Evolutionary conservation across 2,113 vertebrate genomes (phyloP).

Genomic region (Nibea albiflora): DNA sequence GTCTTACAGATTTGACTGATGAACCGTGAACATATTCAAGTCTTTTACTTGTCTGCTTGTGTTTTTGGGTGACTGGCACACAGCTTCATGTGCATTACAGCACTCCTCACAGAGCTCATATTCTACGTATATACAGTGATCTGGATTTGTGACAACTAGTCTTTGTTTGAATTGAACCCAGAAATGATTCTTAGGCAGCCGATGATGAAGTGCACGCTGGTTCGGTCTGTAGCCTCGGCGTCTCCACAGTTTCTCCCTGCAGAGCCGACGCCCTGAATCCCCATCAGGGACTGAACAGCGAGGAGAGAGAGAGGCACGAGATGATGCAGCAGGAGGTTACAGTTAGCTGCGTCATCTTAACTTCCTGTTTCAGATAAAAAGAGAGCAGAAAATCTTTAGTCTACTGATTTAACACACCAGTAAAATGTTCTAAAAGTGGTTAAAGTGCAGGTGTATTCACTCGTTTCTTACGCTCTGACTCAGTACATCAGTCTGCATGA

Average conservation of each 20-base stretch:
- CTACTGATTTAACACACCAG: too few relatives aligned
- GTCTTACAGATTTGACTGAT: too few relatives aligned
- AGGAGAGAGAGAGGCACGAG: not conserved
- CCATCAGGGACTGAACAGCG: not conserved
- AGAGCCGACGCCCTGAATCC: constrained; percentile 25
- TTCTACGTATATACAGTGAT: not conserved
- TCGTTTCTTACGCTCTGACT: not conserved
- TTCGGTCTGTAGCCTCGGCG: not conserved
- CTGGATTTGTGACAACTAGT: not conserved
- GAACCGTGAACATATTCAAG: too few relatives aligned
- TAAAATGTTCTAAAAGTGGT: not conserved
- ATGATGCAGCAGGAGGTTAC: constrained; percentile 11
- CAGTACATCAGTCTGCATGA: not conserved
- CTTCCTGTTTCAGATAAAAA: not conserved
- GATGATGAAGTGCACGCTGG: not conserved
- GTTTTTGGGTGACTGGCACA: too few relatives aligned
- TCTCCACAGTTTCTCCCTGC: constrained; percentile 4
- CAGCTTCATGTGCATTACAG: not conserved
- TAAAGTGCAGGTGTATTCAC: too few relatives aligned
- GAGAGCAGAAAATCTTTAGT: not conserved
- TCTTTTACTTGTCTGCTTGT: too few relatives aligned
- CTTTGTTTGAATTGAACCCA: not conserved
- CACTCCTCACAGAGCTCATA: not conserved
- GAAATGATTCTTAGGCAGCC: not conserved
- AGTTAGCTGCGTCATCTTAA: not conserved